Conservation (phyloP, 1,140 invertebrate species). For the Chelonus insularis region DNA sequence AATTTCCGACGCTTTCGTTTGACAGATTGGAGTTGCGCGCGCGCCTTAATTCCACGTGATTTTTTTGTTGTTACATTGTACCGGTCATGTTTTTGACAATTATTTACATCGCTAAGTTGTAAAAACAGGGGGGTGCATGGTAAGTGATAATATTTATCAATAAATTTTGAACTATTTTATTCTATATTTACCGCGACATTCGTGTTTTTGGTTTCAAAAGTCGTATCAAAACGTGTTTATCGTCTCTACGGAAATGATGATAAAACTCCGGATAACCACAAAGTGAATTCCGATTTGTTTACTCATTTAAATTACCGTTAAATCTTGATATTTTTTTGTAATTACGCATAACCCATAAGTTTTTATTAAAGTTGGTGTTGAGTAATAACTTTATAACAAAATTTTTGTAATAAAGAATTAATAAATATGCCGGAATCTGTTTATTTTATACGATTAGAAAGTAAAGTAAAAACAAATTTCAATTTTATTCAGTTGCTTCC, state of each 20-base stretch:
- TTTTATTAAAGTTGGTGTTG: no score
- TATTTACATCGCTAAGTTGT: slow-evolving; percentile 13
- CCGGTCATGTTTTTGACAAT: slow-evolving; percentile 24
- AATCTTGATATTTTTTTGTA: no score
- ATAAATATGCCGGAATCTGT: slow-evolving; percentile 22
- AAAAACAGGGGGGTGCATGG: slow-evolving; percentile 20
- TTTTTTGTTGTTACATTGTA: slow-evolving; percentile 27
- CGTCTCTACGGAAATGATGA: slow-evolving; percentile 25
- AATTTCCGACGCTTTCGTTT: slow-evolving; percentile 26
- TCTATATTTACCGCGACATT: no score
- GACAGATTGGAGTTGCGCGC: slow-evolving; percentile 28
- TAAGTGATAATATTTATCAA: slow-evolving; percentile 6
- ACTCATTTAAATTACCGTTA: no score
- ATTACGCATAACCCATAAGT: no score
- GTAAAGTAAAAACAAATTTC: no score
- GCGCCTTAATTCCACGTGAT: slow-evolving; percentile 27
- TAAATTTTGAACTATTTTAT: no score
- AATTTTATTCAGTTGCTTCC: no score
- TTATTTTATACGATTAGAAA: slow-evolving; percentile 3
- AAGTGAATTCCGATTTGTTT: slow-evolving; percentile 14
- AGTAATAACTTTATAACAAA: neutral
- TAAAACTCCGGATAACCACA: slow-evolving; percentile 26
- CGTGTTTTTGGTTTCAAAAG: no score
- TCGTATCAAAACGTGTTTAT: slow-evolving; percentile 19
- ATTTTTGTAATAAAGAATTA: neutral